A percentile compares a stretch with the other conserved stretches of the same genome.
These are phyloP conservation scores for Mergus octosetaceus DNA, from an alignment of 2,797 vertebrate species.

Conservation along the genomic window DNA sequence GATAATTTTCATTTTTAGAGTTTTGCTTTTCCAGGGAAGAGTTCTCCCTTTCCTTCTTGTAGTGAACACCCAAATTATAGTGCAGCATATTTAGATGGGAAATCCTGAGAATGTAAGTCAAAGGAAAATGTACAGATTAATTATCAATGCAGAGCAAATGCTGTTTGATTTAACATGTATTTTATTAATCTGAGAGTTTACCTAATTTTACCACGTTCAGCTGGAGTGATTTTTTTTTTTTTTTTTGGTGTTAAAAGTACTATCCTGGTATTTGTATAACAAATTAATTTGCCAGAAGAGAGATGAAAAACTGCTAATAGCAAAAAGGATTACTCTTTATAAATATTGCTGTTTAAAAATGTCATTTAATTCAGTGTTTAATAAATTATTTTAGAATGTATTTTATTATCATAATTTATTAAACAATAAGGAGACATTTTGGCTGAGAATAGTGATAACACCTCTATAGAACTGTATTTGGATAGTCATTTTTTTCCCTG, in stretches of 20 bases:
- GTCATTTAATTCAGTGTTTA: slow-evolving; percentile 56
- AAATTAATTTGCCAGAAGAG: slow-evolving; percentile 61
- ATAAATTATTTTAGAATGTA: slow-evolving; percentile 69
- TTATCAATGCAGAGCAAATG: background rate
- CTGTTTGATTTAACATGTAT: background rate
- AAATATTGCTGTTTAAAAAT: slow-evolving; percentile 71
- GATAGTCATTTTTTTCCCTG: slow-evolving; percentile 25
- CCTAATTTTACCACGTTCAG: background rate
- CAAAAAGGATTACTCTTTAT: slow-evolving; percentile 61
- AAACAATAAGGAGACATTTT: slow-evolving; percentile 70
- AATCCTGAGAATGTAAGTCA: background rate
- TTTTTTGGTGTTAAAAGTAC: slow-evolving; percentile 47
- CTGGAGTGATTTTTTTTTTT: slow-evolving; percentile 32
- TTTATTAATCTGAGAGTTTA: slow-evolving; percentile 43
- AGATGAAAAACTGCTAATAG: slow-evolving; percentile 61
- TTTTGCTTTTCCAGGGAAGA: background rate
- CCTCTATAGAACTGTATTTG: slow-evolving; percentile 48
- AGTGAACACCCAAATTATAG: background rate
- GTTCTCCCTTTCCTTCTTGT: background rate
- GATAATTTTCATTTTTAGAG: background rate
- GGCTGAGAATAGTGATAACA: slow-evolving; percentile 63
- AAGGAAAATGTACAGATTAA: background rate
- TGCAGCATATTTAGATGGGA: background rate
- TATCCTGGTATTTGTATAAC: slow-evolving; percentile 53
- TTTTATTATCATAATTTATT: slow-evolving; percentile 72